phyloP scores from a whole-genome alignment of 2,888 invertebrate species.

The Lysandra coridon region DNA sequence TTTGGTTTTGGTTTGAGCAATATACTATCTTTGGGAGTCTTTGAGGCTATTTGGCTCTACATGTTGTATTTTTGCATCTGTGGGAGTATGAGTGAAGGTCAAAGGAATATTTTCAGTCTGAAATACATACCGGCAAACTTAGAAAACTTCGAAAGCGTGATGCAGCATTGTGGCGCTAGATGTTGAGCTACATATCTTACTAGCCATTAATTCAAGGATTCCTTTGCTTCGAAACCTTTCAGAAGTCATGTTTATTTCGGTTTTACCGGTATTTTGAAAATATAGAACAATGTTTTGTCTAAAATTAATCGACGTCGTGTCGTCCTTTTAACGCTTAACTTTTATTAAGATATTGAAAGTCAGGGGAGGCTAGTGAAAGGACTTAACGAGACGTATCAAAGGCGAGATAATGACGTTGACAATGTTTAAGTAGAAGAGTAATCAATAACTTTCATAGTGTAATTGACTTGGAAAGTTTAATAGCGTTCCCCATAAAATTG shows the following conservation, averaged over 20 bases:
- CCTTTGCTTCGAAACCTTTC: no score
- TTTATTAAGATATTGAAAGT: background rate
- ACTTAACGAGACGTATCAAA: background rate
- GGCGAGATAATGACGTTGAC: background rate
- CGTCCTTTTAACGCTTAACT: background rate
- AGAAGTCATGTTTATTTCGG: no score
- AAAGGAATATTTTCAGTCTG: no score
- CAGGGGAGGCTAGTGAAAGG: background rate
- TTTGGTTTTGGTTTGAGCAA: background rate
- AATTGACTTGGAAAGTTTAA: conserved; percentile 1
- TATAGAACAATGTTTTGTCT: background rate
- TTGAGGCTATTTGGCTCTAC: background rate
- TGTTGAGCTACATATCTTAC: no score
- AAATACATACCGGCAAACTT: no score
- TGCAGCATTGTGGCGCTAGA: no score
- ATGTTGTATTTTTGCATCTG: no score
- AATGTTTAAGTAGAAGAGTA: conserved; percentile 6
- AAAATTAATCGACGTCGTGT: background rate
- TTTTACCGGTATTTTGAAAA: background rate
- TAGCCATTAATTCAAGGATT: no score
- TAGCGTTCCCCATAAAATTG: background rate
- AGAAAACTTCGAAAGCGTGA: no score
- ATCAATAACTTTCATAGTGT: conserved; percentile 5
- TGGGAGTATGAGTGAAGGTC: no score
- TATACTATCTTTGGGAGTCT: no score